These are phyloP conservation scores for Laothoe populi DNA, from an alignment of 2,888 invertebrate genomes.

Conservation along the genomic window DNA sequence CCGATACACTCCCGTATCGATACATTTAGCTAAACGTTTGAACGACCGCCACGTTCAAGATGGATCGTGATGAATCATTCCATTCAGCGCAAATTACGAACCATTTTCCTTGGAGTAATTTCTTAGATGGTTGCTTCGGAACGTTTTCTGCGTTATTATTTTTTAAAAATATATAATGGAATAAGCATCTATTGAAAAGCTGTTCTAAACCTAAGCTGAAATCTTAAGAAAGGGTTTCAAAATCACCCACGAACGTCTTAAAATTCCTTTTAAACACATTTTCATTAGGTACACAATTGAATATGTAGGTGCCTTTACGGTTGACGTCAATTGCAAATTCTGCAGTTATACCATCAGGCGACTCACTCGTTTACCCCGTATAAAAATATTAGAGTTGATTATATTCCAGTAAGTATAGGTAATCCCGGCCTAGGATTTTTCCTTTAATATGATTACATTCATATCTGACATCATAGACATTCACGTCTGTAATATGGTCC, in stretches of 20 bases:
- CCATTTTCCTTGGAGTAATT: constrained; percentile 34
- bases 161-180: background rate
- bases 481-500: too few relatives aligned
- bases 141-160: background rate
- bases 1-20: constrained; percentile 36
- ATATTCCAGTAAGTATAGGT: too few relatives aligned
- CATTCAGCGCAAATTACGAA: constrained; percentile 41
- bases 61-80: constrained; percentile 50
- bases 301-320: background rate
- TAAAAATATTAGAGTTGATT: too few relatives aligned
- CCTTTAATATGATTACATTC: too few relatives aligned
- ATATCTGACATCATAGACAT: too few relatives aligned
- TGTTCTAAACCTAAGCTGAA: background rate
- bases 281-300: background rate
- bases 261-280: too few relatives aligned
- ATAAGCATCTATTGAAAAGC: background rate
- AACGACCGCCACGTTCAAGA: constrained; percentile 42
- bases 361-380: background rate
- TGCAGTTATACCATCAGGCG: background rate
- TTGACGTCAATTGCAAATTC: background rate
- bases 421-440: too few relatives aligned
- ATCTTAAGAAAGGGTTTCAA: background rate
- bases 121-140: constrained; percentile 9
- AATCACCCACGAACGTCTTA: background rate
- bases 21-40: constrained; percentile 45